phyloP scores from a whole-genome alignment of 2,113 vertebrate species.

The Vicugna pacos region DNA sequence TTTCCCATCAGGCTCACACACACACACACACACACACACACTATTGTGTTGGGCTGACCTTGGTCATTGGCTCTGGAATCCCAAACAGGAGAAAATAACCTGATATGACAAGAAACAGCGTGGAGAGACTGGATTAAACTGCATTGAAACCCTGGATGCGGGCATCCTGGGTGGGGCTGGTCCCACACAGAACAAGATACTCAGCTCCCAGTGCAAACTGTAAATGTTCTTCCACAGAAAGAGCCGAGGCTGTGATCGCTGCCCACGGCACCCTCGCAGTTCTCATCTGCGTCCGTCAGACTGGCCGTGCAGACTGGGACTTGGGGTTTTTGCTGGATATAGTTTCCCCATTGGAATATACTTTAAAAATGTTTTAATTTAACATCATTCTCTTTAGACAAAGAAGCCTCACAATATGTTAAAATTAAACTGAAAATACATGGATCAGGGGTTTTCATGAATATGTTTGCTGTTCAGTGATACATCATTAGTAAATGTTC shows the following conservation, averaged over 20 bases:
- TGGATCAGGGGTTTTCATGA: neutral
- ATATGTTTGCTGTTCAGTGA: neutral
- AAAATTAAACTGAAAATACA: neutral
- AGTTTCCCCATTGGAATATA: neutral
- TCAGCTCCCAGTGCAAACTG: neutral
- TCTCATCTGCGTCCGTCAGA: neutral
- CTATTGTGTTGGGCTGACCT: neutral
- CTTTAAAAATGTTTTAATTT: slow-evolving; percentile 13
- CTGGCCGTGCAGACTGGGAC: neutral
- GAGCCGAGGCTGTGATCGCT: neutral
- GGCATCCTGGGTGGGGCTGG: neutral
- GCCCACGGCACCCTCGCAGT: fast-evolving
- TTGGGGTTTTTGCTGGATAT: neutral
- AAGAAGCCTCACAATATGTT: neutral
- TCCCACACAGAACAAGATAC: neutral
- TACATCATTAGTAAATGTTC: neutral
- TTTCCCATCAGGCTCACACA: neutral
- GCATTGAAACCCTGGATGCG: neutral
- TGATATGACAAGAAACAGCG: neutral
- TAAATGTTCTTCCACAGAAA: neutral
- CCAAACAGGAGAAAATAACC: neutral
- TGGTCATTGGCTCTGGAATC: neutral
- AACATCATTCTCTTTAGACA: neutral
- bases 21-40: neutral
- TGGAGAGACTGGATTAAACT: neutral